Evolutionary conservation across 2,888 invertebrate species (phyloP).

Genomic region (Tuberolachnus salignus): DNA sequence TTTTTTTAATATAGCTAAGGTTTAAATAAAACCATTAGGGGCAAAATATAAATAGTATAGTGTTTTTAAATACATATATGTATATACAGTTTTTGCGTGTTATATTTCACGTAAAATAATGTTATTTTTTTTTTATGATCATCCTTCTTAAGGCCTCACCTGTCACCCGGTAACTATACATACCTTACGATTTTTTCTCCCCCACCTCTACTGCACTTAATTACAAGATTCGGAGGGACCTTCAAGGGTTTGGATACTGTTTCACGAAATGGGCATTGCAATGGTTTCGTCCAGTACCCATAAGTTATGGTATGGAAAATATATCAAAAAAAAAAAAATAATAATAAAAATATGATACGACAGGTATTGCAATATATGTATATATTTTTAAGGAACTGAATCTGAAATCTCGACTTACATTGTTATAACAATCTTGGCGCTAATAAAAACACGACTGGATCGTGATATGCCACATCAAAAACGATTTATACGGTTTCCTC

Average conservation of each 20-base stretch:
- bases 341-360: constrained; percentile 40
- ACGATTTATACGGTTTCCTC: constrained; percentile 51
- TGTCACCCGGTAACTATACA: constrained; percentile 12
- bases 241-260: constrained; percentile 38
- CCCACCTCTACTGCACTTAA: constrained; percentile 11
- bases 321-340: constrained; percentile 4
- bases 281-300: constrained; percentile 39
- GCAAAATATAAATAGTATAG: neutral
- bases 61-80: neutral
- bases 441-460: constrained; percentile 34
- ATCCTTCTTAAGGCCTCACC: constrained; percentile 26
- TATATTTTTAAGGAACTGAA: constrained; percentile 15
- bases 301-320: constrained; percentile 34
- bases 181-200: constrained; percentile 12
- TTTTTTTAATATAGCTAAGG: neutral
- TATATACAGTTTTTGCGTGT: neutral
- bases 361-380: neutral
- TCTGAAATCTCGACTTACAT: constrained; percentile 53
- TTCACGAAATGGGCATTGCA: constrained; percentile 43
- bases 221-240: constrained; percentile 16
- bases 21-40: neutral
- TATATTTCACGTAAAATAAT: constrained; percentile 12
- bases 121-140: neutral
- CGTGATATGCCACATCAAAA: constrained; percentile 27
- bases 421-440: constrained; percentile 3